Conservation (phyloP, 2,888 invertebrate species). For the Plebejus argus region DNA sequence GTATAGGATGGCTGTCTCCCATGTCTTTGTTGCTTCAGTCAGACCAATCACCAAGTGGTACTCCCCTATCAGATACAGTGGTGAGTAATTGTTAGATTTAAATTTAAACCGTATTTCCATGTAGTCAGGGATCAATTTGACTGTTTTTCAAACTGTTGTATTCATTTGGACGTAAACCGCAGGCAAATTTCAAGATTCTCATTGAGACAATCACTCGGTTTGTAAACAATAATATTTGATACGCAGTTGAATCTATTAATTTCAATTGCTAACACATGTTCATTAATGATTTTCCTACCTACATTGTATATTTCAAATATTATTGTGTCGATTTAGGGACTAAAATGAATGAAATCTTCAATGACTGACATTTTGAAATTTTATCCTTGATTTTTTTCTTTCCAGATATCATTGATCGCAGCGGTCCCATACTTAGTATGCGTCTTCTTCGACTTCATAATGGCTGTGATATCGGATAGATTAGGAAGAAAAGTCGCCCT, state of each 20-base stretch:
- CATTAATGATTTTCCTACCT: not conserved
- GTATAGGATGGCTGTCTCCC: conserved; percentile 79
- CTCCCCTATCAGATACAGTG: conserved; percentile 61
- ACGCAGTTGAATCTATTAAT: not conserved
- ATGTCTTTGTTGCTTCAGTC: conserved; percentile 74
- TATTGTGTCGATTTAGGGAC: not conserved
- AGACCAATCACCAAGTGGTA: conserved; percentile 59
- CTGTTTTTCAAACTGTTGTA: not conserved
- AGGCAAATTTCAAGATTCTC: conserved; percentile 14
- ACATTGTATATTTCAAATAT: not conserved
- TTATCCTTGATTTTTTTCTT: not conserved
- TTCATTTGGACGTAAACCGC: not conserved
- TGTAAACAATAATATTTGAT: not conserved
- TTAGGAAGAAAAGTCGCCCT: conserved; percentile 61
- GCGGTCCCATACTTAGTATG: conserved; percentile 57
- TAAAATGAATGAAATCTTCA: no score
- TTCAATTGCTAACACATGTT: not conserved
- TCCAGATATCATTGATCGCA: conserved; percentile 68
- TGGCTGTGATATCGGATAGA: conserved; percentile 57
- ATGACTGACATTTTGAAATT: not conserved
- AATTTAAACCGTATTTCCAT: not conserved
- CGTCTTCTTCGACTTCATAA: conserved; percentile 44
- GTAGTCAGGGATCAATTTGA: not conserved
- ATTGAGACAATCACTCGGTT: not conserved
- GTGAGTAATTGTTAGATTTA: conserved; percentile 46